phyloP scores from a whole-genome alignment of 2,888 invertebrate species.

The Ferrisia virgata region DNA sequence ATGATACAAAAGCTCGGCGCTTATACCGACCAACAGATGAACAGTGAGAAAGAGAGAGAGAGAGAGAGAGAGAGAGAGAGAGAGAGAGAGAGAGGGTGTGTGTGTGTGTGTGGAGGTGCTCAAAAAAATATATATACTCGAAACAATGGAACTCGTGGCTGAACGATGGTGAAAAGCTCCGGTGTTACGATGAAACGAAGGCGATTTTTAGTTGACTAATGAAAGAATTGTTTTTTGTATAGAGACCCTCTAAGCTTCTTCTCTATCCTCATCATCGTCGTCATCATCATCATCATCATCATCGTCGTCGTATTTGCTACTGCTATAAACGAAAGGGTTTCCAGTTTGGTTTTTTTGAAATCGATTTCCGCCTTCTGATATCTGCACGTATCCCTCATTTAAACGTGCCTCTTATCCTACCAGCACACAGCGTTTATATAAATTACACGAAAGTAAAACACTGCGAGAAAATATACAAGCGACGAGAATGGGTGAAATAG shows the following conservation, averaged over 20 bases:
- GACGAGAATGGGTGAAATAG: not conserved
- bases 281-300: no score
- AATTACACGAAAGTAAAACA: not conserved
- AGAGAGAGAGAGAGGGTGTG: no score
- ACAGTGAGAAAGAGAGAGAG: not conserved
- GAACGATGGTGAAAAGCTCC: not conserved
- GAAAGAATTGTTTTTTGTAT: constrained; percentile 28
- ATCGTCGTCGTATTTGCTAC: not conserved
- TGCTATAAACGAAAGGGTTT: not conserved
- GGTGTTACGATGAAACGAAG: not conserved
- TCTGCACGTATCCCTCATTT: not conserved
- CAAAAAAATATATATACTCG: not conserved
- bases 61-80: no score
- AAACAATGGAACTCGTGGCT: not conserved
- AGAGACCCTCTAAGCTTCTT: no score
- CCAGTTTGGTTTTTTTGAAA: not conserved
- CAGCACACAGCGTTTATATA: not conserved
- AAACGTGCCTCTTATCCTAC: not conserved
- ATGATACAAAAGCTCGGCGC: not conserved
- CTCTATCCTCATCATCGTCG: not conserved
- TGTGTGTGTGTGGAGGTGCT: no score
- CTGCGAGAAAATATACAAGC: not conserved
- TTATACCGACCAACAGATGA: not conserved
- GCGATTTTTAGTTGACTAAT: constrained; percentile 7
- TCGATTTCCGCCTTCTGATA: not conserved